These are phyloP conservation scores for Leptinotarsa defecta DNA, from an alignment of 1,140 invertebrate genomes.

Conservation along the genomic window DNA sequence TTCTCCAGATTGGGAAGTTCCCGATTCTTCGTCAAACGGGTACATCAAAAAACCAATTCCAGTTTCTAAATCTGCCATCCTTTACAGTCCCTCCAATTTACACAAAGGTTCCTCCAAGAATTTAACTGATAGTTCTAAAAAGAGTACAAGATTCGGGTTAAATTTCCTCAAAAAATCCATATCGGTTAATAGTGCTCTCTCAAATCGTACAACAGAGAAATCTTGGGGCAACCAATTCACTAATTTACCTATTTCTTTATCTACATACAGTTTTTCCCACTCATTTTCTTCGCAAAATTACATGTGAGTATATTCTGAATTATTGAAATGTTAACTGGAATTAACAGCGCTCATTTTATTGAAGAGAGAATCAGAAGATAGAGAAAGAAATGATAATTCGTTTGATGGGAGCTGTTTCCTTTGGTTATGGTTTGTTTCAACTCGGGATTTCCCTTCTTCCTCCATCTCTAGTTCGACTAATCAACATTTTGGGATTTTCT, in stretches of 20 bases:
- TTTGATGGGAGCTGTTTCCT: constrained; percentile 72
- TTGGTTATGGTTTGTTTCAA: constrained; percentile 76
- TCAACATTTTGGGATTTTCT: constrained; percentile 74
- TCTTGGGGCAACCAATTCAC: constrained; percentile 28
- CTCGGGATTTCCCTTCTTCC: constrained; percentile 73
- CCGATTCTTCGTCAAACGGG: constrained; percentile 34
- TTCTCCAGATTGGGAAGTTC: constrained; percentile 24
- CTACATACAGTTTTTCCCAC: constrained; percentile 24
- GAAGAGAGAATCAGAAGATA: constrained; percentile 27
- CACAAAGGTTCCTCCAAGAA: neutral
- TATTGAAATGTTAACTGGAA: neutral
- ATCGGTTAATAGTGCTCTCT: constrained; percentile 39
- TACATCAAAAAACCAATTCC: constrained; percentile 31
- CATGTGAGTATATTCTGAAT: constrained; percentile 26
- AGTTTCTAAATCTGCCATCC: constrained; percentile 23
- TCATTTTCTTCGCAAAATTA: constrained; percentile 6
- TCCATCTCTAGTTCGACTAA: constrained; percentile 68
- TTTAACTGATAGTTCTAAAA: neutral
- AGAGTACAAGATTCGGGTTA: neutral
- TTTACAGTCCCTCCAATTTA: constrained; percentile 7
- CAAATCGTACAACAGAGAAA: constrained; percentile 21
- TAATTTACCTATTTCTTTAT: constrained; percentile 22
- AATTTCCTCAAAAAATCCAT: constrained; percentile 42
- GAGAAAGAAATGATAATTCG: constrained; percentile 60
- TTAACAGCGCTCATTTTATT: neutral